Evolutionary conservation across 2,113 vertebrate species (phyloP).

Genomic region (Cyphomyrus plagiostoma): DNA sequence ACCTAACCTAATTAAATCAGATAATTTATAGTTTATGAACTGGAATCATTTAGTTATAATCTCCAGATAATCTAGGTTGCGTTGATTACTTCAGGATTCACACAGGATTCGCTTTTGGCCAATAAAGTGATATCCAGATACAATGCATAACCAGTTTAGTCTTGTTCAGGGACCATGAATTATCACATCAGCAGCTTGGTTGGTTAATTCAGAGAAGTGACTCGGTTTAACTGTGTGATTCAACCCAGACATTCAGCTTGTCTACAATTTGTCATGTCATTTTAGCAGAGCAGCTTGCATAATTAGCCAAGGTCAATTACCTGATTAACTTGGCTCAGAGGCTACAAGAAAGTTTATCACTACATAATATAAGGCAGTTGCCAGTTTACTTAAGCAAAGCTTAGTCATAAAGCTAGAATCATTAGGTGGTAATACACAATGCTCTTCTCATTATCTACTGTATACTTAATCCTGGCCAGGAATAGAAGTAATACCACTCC

Average conservation of each 20-base stretch:
- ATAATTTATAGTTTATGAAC: neutral
- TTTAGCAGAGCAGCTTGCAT: neutral
- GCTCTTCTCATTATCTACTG: neutral
- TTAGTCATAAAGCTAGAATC: neutral
- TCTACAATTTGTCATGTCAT: neutral
- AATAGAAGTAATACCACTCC: neutral
- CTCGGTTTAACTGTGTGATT: neutral
- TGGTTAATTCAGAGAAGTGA: neutral
- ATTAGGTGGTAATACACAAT: neutral
- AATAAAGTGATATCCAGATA: neutral
- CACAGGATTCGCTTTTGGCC: neutral
- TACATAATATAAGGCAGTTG: neutral
- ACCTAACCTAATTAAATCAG: neutral
- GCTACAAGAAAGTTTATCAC: neutral
- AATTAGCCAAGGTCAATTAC: neutral
- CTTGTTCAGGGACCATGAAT: neutral
- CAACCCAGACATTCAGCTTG: neutral
- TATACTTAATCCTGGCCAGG: neutral
- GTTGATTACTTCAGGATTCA: neutral
- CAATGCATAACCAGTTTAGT: neutral
- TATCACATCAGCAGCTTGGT: neutral
- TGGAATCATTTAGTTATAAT: neutral
- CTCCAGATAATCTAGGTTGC: neutral
- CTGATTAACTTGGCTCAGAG: neutral
- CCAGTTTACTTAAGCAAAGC: neutral